A percentile compares a stretch with the other conserved stretches of the same genome.
These are phyloP conservation scores for Nanorana parkeri DNA, from an alignment of 2,113 vertebrate species.

Conservation along the genomic window DNA sequence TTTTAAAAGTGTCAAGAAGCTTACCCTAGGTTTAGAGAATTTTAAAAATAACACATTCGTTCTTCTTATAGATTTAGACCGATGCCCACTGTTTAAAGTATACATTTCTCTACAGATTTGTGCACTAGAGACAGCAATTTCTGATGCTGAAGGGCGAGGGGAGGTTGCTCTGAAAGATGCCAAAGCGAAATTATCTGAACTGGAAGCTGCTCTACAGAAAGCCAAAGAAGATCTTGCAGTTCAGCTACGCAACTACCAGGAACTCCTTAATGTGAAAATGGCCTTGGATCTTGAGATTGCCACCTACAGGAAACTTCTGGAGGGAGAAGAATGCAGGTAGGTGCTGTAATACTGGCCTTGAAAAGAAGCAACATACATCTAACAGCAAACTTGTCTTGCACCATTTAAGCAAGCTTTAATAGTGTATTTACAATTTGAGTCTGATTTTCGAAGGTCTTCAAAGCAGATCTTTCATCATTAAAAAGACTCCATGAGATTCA, in stretches of 20 bases:
- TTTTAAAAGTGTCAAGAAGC: too few species aligned
- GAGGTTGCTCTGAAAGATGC: constrained; percentile 64
- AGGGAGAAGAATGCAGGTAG: constrained; percentile 73
- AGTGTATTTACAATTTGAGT: too few species aligned
- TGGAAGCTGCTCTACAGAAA: constrained; percentile 65
- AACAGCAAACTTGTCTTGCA: too few species aligned
- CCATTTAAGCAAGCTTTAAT: too few species aligned
- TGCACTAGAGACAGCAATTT: constrained; percentile 58
- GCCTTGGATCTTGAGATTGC: constrained; percentile 75
- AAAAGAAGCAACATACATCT: too few species aligned
- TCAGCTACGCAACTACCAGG: constrained; percentile 68
- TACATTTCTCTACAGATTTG: constrained; percentile 57
- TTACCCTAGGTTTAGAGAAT: too few species aligned
- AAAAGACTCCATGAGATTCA: too few species aligned
- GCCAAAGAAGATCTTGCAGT: constrained; percentile 65
- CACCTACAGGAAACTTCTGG: constrained; percentile 72
- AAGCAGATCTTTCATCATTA: too few species aligned
- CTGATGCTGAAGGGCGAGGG: constrained; percentile 64
- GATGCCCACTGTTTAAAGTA: neutral
- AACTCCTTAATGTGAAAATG: constrained; percentile 69
- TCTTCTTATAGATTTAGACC: too few species aligned
- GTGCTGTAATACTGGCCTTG: neutral
- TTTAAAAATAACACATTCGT: too few species aligned
- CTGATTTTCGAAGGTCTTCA: too few species aligned
- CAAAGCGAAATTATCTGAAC: constrained; percentile 60